Base-by-base conservation (phyloP, 92 coral and sea anemone species). In the Phenganax marumi region DNA sequence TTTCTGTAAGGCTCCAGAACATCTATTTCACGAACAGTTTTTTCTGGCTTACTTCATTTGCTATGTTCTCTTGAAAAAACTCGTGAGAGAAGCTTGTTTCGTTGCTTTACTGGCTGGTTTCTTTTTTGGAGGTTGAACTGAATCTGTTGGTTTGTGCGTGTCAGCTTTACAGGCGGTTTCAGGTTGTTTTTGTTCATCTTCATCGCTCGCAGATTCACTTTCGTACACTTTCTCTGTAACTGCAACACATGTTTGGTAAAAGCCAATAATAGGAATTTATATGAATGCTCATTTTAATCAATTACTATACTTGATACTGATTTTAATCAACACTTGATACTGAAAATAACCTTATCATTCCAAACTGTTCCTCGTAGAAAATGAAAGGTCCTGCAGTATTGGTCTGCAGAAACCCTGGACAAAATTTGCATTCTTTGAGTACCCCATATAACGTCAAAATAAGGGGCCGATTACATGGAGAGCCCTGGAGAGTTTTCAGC, bases 191-290 rank as follows among this genome's bases (percentile, higher is more conserved):
- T 57, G 52, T 8, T 51, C 58, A 11, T 93, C 97, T 46, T 86
- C 90, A 74, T 90, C 97, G 84, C 97, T 95, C 5, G 97, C 95
- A 68, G 98, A 95, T 58, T 95, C 97, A 25, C 95, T 95, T 52
- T 95, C 97, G 85, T 91, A 95, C 8, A 95, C 95, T 65, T 95
- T 95, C 83, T 95, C 97, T 14, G 98, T 95, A 50, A 95, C 98
- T 95, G 77, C 46, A 68, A 18, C 17, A 25, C 58, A 81, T 13
- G 56, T 8, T 3, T 56, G 10, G 12, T 18, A 69, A 72, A 72
- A 16, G 47, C 12, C 0, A 17, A 48, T 1, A 56, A 56, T 3
- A 56, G 16, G 17, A 19, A 56, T 1, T 13, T 56, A 56, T 56
- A 56, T 13, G 17, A 56, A 56, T 56, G 63, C 16, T 13, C 21